phyloP scores from a whole-genome alignment of 2,888 invertebrate species.

The Oscheius onirici region DNA sequence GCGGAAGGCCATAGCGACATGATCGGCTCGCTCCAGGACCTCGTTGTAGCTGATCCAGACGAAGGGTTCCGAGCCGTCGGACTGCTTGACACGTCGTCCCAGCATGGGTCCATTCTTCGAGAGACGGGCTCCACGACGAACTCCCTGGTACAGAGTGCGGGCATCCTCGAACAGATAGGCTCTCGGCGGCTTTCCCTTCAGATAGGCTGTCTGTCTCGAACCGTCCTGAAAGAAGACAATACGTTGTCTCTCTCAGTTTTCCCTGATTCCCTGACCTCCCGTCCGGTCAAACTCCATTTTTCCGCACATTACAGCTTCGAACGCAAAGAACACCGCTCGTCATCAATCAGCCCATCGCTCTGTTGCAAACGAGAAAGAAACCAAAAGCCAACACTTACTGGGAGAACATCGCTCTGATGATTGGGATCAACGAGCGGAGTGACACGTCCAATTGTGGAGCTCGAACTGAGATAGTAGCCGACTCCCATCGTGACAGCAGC shows the following conservation, averaged over 20 bases:
- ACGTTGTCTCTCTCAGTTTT: no score
- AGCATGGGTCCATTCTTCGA: slow-evolving; percentile 79
- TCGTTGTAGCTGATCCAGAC: slow-evolving; percentile 67
- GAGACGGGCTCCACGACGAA: slow-evolving; percentile 89
- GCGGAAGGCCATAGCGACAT: slow-evolving; percentile 72
- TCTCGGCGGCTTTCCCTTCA: slow-evolving; percentile 58
- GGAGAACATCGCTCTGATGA: slow-evolving; percentile 57
- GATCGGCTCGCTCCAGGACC: slow-evolving; percentile 69
- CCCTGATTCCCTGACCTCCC: no score
- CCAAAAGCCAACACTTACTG: slow-evolving; percentile 36
- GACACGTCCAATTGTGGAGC: slow-evolving; percentile 35
- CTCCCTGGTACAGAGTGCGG: slow-evolving; percentile 83
- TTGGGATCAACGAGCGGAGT: slow-evolving; percentile 52
- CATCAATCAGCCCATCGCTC: neutral
- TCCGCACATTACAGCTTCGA: no score
- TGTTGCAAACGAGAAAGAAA: neutral
- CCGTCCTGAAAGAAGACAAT: slow-evolving; percentile 47
- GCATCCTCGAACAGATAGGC: slow-evolving; percentile 85
- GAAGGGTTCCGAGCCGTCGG: slow-evolving; percentile 63
- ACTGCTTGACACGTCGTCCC: slow-evolving; percentile 58
- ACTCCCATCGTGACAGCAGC: slow-evolving; percentile 60
- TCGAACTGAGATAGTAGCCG: slow-evolving; percentile 51
- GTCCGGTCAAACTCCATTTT: no score
- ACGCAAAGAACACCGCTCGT: no score
- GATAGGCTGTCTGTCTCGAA: slow-evolving; percentile 61